Base-by-base conservation (phyloP, 2,888 invertebrate genomes). In the Noctua janthe region DNA sequence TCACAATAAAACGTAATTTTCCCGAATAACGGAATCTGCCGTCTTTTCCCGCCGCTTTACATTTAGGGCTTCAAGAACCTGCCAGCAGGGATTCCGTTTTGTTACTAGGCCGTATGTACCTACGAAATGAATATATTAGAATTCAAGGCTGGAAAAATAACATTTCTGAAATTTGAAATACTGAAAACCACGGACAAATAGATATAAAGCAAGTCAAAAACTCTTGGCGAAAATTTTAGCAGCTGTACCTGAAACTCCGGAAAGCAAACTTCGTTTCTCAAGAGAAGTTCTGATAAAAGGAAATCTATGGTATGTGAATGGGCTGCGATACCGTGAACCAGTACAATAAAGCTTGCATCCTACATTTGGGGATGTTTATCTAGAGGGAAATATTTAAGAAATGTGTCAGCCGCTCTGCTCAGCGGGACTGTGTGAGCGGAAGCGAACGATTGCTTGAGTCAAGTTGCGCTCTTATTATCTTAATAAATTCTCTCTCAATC, bases 371-470 rank as follows among this genome's bases (percentile, higher is more conserved):
- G 82, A 78, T 83, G 80, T 83, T 85, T 83, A 85, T 81, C 71
- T 76, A 73, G 29, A 79, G 71, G 74, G 43, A 81, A 83, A 83
- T 79, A 87, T 87, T 85, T 76, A 83, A 87, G 78, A 81, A 78
- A 81, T 86, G 79, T 81, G 80, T 84, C 79, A 76, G 71, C 51
- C 71, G n/a, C 64, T 43, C 51, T 39, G 74, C 64, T 43, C 39
- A 56, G 67, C 66, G 67, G 54, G 73, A 71, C 74, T 76, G 80
- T 90, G 92, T 83, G 92, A 93, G 89, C 94, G 95, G 95, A 95
- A 94, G 90, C 83, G 69, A 84, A 77, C 91, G 92, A 94, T 95
- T 94, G 93, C 88, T 88, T 90, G 92, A 92, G 89, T 93, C 92
- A 91, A 90, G 89, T 94, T 94, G 92, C 92, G 91, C 74, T 81